These are phyloP conservation scores for Synchiropus splendidus DNA, from an alignment of 2,113 vertebrate species.

Conservation along the genomic window DNA sequence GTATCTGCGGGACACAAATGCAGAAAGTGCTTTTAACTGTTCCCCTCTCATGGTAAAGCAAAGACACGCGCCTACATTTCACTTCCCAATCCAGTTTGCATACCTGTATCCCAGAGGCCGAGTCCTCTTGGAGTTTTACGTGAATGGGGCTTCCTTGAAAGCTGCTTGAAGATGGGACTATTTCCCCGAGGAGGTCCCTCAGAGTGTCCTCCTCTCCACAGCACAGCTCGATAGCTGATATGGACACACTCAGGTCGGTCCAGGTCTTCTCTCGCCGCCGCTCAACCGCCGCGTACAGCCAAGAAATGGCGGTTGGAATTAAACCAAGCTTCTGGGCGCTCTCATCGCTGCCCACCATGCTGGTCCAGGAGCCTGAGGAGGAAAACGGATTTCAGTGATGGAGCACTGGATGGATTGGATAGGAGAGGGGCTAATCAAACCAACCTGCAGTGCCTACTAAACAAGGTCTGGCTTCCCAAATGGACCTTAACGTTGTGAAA, in stretches of 20 bases:
- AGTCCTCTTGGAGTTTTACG: constrained; percentile 86
- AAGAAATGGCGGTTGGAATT: constrained; percentile 93
- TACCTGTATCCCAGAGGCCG: constrained; percentile 89
- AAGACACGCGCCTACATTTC: too few relatives aligned
- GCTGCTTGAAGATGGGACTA: constrained; percentile 71
- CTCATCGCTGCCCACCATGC: constrained; percentile 89
- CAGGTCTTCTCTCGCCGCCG: constrained; percentile 91
- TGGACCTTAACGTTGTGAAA: too few relatives aligned
- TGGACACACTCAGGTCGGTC: constrained; percentile 86
- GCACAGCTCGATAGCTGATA: constrained; percentile 92
- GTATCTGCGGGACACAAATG: constrained; percentile 66
- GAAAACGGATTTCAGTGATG: constrained; percentile 31
- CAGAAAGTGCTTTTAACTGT: too few relatives aligned
- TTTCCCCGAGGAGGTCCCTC: constrained; percentile 84
- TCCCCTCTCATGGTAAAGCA: too few relatives aligned
- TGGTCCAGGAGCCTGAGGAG: constrained; percentile 85
- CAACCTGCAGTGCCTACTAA: too few relatives aligned
- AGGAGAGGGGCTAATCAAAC: neutral
- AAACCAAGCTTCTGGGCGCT: constrained; percentile 83
- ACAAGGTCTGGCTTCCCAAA: too few relatives aligned
- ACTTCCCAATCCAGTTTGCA: constrained; percentile 1
- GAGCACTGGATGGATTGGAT: neutral
- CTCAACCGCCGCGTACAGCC: constrained; percentile 93
- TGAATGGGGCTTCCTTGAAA: constrained; percentile 82
- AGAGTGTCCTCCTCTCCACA: constrained; percentile 90